Evolutionary conservation across 2,888 invertebrate genomes (phyloP), one percentile per base, ranked within the genome.

Genomic region (Apodemia mormo): DNA sequence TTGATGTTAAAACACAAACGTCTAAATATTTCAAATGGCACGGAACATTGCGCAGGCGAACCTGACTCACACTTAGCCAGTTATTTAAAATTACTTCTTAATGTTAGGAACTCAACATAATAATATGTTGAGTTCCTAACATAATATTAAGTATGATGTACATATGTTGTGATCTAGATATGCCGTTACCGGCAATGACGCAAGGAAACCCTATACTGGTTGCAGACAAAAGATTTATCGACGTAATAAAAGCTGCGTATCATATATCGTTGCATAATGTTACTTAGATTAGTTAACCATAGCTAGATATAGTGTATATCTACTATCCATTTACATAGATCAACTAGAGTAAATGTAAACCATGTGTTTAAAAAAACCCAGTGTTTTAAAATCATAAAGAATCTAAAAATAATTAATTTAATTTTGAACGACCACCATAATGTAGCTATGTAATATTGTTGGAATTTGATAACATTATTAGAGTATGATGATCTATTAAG

Each of bases 151-250:
- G 40, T 61, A 61, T n/a, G 61, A 64, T 37, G 45, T 65, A 61
- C 30, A 6, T 67, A 52, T 67, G 61, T 65, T 49, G 64, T 73
- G 61, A 64, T 64, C 61, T 64, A 64, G 61, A 64, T 61, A 61
- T 64, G 33, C 61, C 61, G 61, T 64, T 64, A 64, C 61, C 67
- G 66, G 66, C 49, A 68, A 65, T 75, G 76, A 76, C 76, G 77
- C 67, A 75, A 76, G 70, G 77, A 78, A 77, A 78, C 77, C 77
- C 64, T 78, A 78, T 70, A 76, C 71, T 65, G 52, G 56, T 73
- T 70, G 74, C 68, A 71, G 71, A 76, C 75, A 75, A 76, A 71
- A 74, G 76, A 74, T 74, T 74, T 72, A 73, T 70, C 58, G 61
- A 37, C 61, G 61, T 64, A 64, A 64, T 64, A 64, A 64, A 64